Conservation (phyloP, 2,888 invertebrate genomes). For the Busseola fusca region DNA sequence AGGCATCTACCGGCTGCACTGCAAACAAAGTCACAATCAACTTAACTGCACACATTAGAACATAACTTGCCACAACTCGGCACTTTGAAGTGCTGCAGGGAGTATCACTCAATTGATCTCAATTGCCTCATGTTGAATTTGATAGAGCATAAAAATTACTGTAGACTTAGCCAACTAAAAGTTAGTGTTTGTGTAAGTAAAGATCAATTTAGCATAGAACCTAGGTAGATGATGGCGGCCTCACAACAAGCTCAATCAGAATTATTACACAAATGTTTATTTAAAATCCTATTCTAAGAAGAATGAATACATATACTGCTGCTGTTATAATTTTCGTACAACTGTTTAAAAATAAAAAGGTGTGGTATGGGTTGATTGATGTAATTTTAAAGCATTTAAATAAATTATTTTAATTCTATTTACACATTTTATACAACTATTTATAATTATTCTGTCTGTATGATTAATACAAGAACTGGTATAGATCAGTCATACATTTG, state of each 20-base stretch:
- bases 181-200: neutral
- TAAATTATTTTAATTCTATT: neutral
- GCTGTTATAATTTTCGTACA: neutral
- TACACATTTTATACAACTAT: neutral
- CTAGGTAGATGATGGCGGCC: too few species aligned
- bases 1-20: constrained; percentile 57
- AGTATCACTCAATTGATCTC: constrained; percentile 51
- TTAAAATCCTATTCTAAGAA: neutral
- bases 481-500: constrained; percentile 10
- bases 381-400: neutral
- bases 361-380: neutral
- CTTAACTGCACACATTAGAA: constrained; percentile 28
- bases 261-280: neutral
- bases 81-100: constrained; percentile 30
- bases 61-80: constrained; percentile 1
- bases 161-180: constrained; percentile 25
- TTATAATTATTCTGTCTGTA: neutral
- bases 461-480: neutral
- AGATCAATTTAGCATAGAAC: neutral
- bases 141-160: constrained; percentile 36
- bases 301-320: neutral
- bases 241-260: neutral
- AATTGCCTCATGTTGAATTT: constrained; percentile 52
- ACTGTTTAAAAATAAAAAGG: neutral
- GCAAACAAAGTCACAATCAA: constrained; percentile 56